A percentile compares a stretch with the other conserved stretches of the same genome.
phyloP scores from a whole-genome alignment of 2,113 vertebrate genomes.

The Oenanthe melanoleuca region DNA sequence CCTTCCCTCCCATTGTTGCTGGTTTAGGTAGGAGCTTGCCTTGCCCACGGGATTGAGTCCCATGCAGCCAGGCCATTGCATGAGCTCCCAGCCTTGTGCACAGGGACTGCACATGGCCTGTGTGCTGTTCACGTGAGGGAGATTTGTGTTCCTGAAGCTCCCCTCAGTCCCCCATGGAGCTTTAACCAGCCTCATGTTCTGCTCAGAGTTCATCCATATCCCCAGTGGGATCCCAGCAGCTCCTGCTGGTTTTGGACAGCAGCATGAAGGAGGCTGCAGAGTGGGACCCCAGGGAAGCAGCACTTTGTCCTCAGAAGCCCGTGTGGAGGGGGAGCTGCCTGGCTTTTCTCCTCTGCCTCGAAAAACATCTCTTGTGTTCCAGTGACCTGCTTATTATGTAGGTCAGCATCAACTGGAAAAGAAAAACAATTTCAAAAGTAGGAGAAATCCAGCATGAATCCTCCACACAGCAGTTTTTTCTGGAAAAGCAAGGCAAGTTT shows the following conservation, averaged over 20 bases:
- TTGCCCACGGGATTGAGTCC: not conserved
- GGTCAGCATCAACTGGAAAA: slow-evolving; percentile 11
- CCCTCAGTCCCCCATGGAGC: not conserved
- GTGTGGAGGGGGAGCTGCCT: not conserved
- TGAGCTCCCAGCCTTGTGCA: not conserved
- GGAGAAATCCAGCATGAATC: not conserved
- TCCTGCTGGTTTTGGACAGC: not conserved
- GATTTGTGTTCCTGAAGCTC: not conserved
- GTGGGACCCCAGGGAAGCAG: not conserved
- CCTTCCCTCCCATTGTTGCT: not conserved
- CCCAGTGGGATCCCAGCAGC: not conserved
- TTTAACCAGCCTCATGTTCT: not conserved
- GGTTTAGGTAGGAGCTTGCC: not conserved
- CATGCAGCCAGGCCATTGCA: accelerated
- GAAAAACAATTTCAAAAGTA: slow-evolving; percentile 15
- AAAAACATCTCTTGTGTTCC: not conserved
- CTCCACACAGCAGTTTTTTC: not conserved
- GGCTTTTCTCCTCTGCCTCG: not conserved
- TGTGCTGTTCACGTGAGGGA: not conserved
- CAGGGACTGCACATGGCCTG: not conserved
- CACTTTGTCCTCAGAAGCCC: not conserved
- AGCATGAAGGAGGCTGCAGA: not conserved
- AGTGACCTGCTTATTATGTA: slow-evolving; percentile 63
- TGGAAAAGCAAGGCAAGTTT: not conserved
- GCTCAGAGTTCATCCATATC: not conserved